Evolutionary conservation across 1,140 invertebrate genomes (phyloP).

Genomic region (Eupristina koningsbergeri): DNA sequence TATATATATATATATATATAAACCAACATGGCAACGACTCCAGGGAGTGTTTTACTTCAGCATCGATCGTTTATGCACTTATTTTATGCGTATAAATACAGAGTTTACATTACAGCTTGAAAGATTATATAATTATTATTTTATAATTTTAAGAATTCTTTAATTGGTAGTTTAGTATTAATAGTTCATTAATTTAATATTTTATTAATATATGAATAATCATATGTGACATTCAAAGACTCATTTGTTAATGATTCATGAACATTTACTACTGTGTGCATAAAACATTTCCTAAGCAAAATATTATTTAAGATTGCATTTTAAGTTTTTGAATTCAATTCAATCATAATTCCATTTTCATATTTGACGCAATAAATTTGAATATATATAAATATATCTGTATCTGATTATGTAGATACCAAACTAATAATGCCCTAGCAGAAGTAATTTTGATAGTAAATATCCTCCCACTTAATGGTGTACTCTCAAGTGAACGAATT

Average conservation of each 20-base stretch:
- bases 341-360: not conserved
- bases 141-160: not conserved
- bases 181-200: not conserved
- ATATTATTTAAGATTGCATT: not conserved
- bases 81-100: not conserved
- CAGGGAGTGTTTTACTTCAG: not conserved
- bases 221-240: too few relatives aligned
- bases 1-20: not conserved
- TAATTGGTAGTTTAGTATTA: not conserved
- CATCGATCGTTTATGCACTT: not conserved
- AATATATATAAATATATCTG: not conserved
- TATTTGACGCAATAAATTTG: not conserved
- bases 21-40: not conserved
- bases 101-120: not conserved
- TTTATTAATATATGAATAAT: not conserved
- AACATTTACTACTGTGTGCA: not conserved
- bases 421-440: slow-evolving; percentile 5
- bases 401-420: not conserved
- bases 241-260: not conserved
- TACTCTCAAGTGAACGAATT: not conserved
- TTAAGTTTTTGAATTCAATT: not conserved
- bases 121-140: not conserved
- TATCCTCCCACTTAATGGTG: not conserved
- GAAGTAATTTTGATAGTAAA: slow-evolving; percentile 42
- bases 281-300: not conserved